These are phyloP conservation scores for Myiopsitta monachus DNA, from an alignment of 2,113 vertebrate genomes.

Conservation along the genomic window DNA sequence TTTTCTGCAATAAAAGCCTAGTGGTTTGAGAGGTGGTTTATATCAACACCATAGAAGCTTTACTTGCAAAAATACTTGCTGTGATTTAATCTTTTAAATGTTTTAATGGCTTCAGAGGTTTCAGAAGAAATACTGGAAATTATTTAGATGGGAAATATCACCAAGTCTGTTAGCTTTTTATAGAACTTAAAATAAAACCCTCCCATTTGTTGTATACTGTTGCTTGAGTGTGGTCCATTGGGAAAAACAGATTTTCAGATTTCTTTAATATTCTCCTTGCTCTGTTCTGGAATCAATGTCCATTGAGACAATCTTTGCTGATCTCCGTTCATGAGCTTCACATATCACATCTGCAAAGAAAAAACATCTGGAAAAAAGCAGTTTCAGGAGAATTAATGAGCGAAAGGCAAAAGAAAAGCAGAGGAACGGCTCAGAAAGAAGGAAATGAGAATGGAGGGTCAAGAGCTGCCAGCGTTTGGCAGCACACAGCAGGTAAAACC, in stretches of 20 bases:
- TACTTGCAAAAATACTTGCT: neutral
- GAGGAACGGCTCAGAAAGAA: neutral
- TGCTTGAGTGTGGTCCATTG: neutral
- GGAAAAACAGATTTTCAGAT: neutral
- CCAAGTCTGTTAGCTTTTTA: neutral
- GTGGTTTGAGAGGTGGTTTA: neutral
- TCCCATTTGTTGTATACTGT: neutral
- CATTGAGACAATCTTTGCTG: neutral
- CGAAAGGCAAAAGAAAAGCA: neutral
- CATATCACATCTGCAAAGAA: neutral
- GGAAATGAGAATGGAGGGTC: neutral
- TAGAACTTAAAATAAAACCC: neutral
- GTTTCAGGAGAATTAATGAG: neutral
- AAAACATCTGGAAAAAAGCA: neutral
- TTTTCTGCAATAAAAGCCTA: neutral
- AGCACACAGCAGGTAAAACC: neutral
- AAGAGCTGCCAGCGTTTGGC: neutral
- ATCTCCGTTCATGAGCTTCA: neutral
- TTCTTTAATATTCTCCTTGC: neutral
- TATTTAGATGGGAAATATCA: neutral
- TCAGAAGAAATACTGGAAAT: slow-evolving; percentile 33
- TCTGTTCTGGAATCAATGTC: neutral
- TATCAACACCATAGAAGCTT: neutral
- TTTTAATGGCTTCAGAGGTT: slow-evolving; percentile 9
- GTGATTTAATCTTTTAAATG: neutral